Evolutionary conservation across 2,113 vertebrate species (phyloP), one percentile per base, ranked within the genome.

Genomic region (Ceyx margarethae): DNA sequence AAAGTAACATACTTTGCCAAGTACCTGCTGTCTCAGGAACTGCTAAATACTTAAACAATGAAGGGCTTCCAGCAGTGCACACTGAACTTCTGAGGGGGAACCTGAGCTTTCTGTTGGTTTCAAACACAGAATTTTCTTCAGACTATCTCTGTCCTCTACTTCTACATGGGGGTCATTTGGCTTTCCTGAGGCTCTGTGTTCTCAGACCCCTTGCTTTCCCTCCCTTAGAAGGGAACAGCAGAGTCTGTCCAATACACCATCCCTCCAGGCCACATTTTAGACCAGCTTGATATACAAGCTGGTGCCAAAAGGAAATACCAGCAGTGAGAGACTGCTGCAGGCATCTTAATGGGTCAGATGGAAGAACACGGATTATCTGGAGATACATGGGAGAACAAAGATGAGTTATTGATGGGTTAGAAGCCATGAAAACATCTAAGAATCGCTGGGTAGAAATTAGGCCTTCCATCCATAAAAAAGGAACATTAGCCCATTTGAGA

Each of bases 221-320:
- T 84, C 3, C 1, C 29, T 33, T 2, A 13, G 53, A 93, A 79
- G 71, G 58, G 64, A 94, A 54, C 1, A 5, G 40, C 48, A 78
- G 79, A 45, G n/a, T 81, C 28, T 54, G 71, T n/a, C 62, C 43
- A 50, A 78, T 66, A 62, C 7, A 2, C 23, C 45, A 50, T 10
- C 14, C 6, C 6, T 69, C 25, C 17, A 48, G 43, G 1, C 1
- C 7, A 10, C 20, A 35, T 56, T 93, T 96, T 54, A 50, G 67
- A 88, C 57, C 1, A 1, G 28, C 10, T 69, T 96, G 62, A 76
- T 93, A 97, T 93, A 92, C 67, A 76, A 60, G 3, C 73, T 95
- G 74, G 81, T 17, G 12, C 42, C 2, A 11, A 43, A 31, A 89
- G 71, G 65, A 84, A 91, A 71, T 91, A 66, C 57, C 89, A 93